Evolutionary conservation across 2,888 invertebrate genomes (phyloP), one percentile per base, ranked within the genome.

Genomic region (Xylocampa areola): DNA sequence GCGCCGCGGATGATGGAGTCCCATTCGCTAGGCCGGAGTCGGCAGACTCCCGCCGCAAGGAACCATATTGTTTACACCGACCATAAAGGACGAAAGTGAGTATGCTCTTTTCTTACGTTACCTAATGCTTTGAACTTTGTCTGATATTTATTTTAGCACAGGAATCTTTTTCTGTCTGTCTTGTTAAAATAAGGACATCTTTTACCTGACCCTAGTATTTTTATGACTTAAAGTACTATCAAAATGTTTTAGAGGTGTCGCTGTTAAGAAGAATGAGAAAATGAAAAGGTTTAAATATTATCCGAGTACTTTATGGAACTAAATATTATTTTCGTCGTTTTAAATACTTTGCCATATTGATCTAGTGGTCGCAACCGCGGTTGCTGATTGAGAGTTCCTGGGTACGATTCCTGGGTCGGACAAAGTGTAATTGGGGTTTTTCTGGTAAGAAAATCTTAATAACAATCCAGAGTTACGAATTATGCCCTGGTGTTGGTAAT

Each of bases 21-120:
- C 29, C 88, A 89, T 61, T 87, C 91, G 36, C 71, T 92, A 58
- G 88, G 85, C 54, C 83, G 89, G 47, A 79, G 67, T 50, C 85
- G 90, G 37, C 91, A 89, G 58, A 80, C 87, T 21, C 91, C 91
- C 2, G 85, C 92, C n/a, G 87, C 90, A 2, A 88, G 94, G 48
- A 94, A 94, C 73, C 94, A 94, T 69, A 94, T 94, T 67, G 90
- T 94, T 74, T 94, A 94, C 78, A 94, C 94, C 29, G 94, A 94
- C 66, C 94, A 94, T 62, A 94, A 94, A 72, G 94, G 94, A 63
- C 85, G 94, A 70, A 94, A 94, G 94, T 94, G 73, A 94, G 94
- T 93, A 82, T 63, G 51, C 49, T 11, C 30, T 44, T 50, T 41
- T 58, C n/a, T 36, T 1, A 52, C 13, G 17, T 40, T 37, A 32